Conservation (phyloP, 2,888 invertebrate genomes). For the Drosophila longiperda region DNA sequence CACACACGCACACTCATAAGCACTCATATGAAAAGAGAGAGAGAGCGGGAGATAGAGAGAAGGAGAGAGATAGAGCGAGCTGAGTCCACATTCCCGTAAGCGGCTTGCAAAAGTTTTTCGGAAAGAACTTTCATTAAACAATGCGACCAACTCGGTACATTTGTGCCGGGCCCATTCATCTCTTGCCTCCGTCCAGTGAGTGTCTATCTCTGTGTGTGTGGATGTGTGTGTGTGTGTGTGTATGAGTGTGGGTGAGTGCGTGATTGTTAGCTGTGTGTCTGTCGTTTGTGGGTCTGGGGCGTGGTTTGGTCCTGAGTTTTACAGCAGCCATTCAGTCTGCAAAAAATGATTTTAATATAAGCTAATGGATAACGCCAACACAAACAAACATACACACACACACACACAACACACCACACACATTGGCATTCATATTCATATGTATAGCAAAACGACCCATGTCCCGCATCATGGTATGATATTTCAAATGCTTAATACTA, state of each 20-base stretch:
- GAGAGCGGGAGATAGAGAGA: conserved; percentile 1
- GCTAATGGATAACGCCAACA: conserved; percentile 77
- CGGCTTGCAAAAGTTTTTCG: conserved; percentile 71
- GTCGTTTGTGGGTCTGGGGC: conserved; percentile 40
- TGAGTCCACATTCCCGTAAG: conserved; percentile 40
- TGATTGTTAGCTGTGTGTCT: conserved; percentile 49
- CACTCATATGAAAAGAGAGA: conserved; percentile 20
- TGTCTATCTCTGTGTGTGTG: conserved; percentile 14
- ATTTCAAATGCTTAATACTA: conserved; percentile 79
- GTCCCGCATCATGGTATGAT: conserved; percentile 78
- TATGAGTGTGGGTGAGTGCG: conserved; percentile 35
- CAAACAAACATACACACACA: conserved; percentile 48
- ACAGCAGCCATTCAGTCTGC: conserved; percentile 71
- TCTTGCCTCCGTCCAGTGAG: conserved; percentile 48
- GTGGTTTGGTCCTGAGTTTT: conserved; percentile 40
- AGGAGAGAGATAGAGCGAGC: conserved; percentile 15
- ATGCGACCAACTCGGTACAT: conserved; percentile 73
- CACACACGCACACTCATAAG: conserved; percentile 15
- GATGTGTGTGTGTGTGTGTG: conserved; percentile 8
- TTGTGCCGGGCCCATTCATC: conserved; percentile 66
- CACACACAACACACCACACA: conserved; percentile 20
- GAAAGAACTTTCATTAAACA: conserved; percentile 80
- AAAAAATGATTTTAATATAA: conserved; percentile 79
- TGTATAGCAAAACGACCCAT: conserved; percentile 31
- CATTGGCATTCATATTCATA: conserved; percentile 22